A percentile compares a stretch with the other conserved stretches of the same genome.
phyloP scores from a whole-genome alignment of 2,888 invertebrate genomes.

The Alloplasta piceator region DNA sequence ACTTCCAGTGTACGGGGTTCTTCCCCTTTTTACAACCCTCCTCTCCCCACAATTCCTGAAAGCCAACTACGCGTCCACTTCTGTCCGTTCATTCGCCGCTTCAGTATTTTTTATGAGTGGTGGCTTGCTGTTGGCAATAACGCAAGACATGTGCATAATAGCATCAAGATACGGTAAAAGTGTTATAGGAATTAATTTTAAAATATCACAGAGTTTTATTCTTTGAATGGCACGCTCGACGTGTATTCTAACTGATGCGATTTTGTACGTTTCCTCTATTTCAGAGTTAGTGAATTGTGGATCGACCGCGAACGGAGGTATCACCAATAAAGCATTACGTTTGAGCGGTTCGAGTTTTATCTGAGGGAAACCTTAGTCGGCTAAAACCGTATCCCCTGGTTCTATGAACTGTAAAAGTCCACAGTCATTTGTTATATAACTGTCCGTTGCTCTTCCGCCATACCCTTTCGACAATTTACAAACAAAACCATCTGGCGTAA shows the following conservation, averaged over 20 bases:
- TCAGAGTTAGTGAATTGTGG: no score
- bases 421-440: slow-evolving; percentile 68
- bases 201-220: slow-evolving; percentile 51
- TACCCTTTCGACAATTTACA: slow-evolving; percentile 69
- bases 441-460: slow-evolving; percentile 67
- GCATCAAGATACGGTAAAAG: slow-evolving; percentile 33
- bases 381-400: slow-evolving; percentile 59
- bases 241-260: slow-evolving; percentile 43
- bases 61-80: no score
- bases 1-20: no score
- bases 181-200: slow-evolving; percentile 23
- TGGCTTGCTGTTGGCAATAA: slow-evolving; percentile 50
- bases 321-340: slow-evolving; percentile 6
- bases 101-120: no score
- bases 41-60: no score
- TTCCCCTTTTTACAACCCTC: no score
- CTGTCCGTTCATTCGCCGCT: no score
- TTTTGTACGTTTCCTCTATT: no score
- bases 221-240: slow-evolving; percentile 42
- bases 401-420: slow-evolving; percentile 69
- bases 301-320: background rate
- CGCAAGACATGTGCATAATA: slow-evolving; percentile 53
- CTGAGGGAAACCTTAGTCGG: slow-evolving; percentile 32
- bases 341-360: background rate
- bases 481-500: slow-evolving; percentile 67